Evolutionary conservation across 2,797 vertebrate genomes (phyloP).

Genomic region (Bufotes viridis): DNA sequence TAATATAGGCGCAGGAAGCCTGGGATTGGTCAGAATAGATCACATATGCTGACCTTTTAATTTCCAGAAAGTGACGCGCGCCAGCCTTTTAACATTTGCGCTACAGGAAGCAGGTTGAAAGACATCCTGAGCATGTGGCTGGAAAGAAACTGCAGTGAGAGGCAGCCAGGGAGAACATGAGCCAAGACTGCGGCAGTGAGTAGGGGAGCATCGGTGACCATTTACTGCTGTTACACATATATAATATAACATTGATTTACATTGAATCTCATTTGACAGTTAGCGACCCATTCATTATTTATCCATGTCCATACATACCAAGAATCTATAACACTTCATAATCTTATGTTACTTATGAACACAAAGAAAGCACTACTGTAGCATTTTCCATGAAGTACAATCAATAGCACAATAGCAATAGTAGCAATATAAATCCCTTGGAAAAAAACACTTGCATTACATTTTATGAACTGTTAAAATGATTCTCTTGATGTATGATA

Average conservation of each 20-base stretch:
- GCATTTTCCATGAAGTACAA: background rate
- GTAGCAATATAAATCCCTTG: background rate
- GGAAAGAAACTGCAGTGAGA: no score
- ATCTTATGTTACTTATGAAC: background rate
- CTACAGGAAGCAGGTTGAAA: no score
- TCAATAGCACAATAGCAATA: background rate
- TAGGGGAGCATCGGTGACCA: no score
- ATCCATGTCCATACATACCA: background rate
- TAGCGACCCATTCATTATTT: background rate
- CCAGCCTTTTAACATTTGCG: no score
- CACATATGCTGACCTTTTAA: no score
- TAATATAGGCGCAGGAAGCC: no score
- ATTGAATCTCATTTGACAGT: background rate
- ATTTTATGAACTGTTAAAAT: background rate
- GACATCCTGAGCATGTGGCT: no score
- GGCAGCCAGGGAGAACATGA: no score
- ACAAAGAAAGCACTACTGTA: background rate
- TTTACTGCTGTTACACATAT: no score
- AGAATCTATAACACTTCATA: background rate
- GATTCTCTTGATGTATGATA: background rate
- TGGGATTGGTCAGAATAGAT: no score
- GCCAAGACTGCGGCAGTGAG: no score
- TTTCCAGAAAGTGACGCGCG: no score
- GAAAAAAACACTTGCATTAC: background rate
- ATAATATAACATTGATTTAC: background rate